Evolutionary conservation across 2,888 invertebrate species (phyloP), one percentile per base, ranked within the genome.

Genomic region (Bombylius major): DNA sequence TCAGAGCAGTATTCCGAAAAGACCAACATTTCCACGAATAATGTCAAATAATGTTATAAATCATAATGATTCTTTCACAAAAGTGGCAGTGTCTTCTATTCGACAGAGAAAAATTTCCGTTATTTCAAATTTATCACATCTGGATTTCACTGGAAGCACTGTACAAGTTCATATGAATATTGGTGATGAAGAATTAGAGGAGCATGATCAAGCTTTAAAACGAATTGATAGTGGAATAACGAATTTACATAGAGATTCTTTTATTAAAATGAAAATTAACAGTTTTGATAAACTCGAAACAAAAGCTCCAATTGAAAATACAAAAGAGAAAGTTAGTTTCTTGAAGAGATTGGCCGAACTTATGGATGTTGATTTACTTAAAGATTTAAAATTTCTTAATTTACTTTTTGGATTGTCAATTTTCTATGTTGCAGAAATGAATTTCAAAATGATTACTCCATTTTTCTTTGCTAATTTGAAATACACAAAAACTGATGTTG

Each of bases 131-230:
- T 80, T 84, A 62, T 86, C 86, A 1, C 80, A 83, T 62, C 79
- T 86, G 79, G 86, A 86, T 71, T 86, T 86, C 69, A 84, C 83
- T 44, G 86, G 86, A 60, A 86, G 86, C 63, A 84, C 83, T 67
- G 72, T 85, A 58, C 84, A 84, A 66, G 75, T 86, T 57, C 84
- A 84, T 69, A 75, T 85, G 60, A 82, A 82, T 70, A 69, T 68
- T 45, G 74, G 75, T n/a, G 75, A 75, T 60, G 71, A 70, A 49
- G 74, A 75, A 54, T 68, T 72, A 55, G 74, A 74, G 61, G 65
- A 65, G 49, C 69, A 72, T 50, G 73, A 74, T 61, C 70, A 71
- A n/a, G 70, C 69, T 39, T 60, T 75, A 36, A 67, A 69, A 53
- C 68, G 72, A 13, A 72, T 73, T 0, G 70, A 67, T 56, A 73